Conservation (phyloP, 2,113 vertebrate species). For the Jacana jacana region DNA sequence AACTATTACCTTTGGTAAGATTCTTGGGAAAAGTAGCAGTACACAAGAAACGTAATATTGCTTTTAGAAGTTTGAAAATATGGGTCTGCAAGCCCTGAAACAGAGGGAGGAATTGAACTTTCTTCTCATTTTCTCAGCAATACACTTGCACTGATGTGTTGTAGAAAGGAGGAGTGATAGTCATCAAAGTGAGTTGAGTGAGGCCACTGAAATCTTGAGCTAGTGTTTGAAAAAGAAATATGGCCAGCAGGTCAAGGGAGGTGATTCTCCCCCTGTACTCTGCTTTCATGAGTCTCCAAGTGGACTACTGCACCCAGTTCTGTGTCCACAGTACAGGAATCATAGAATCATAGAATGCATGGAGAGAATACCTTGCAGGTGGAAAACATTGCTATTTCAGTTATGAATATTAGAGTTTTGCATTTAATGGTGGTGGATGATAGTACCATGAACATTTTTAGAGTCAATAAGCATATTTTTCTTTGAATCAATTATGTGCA, state of each 20-base stretch:
- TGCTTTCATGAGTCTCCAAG: background rate
- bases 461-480: background rate
- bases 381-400: background rate
- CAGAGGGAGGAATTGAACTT: background rate
- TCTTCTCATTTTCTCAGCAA: background rate
- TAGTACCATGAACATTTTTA: background rate
- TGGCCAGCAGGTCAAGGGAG: background rate
- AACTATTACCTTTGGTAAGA: background rate
- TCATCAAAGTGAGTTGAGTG: background rate
- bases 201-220: background rate
- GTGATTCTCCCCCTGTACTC: background rate
- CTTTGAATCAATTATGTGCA: background rate
- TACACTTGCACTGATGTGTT: rapidly evolving
- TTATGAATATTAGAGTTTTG: background rate
- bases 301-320: background rate
- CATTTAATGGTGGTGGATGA: background rate
- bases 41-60: background rate
- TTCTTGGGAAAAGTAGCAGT: background rate
- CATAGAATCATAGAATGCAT: background rate
- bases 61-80: background rate
- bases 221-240: background rate
- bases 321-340: background rate
- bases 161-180: background rate
- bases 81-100: background rate
- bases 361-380: background rate